Evolutionary conservation across 2,888 invertebrate genomes (phyloP).

Genomic region (Stenolophus ochropezus): DNA sequence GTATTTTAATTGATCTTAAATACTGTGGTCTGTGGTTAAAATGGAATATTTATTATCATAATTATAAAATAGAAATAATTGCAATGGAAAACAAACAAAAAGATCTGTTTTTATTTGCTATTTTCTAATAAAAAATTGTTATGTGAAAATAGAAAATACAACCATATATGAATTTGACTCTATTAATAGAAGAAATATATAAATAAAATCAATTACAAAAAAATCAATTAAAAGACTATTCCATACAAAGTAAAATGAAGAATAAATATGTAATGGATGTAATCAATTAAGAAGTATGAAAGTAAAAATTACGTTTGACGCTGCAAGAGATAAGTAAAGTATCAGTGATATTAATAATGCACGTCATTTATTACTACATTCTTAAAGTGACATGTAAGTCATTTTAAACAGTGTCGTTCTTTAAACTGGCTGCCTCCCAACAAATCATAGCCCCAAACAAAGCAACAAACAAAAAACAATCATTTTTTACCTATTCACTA

Average conservation of each 20-base stretch:
- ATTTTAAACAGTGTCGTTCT: not conserved
- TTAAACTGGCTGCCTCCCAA: not conserved
- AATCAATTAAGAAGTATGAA: not conserved
- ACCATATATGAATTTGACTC: no score
- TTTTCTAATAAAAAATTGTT: no score
- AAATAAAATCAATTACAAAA: no score
- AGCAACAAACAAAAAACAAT: slow-evolving; percentile 15
- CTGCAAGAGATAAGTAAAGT: not conserved
- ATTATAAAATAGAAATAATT: no score
- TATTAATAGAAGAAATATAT: no score
- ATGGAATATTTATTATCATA: no score
- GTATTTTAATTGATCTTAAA: no score
- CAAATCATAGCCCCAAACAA: slow-evolving; percentile 1
- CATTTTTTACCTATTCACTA: slow-evolving; percentile 1
- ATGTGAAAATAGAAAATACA: no score
- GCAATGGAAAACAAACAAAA: no score
- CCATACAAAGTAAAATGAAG: not conserved
- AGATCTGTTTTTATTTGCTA: no score
- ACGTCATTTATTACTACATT: not conserved
- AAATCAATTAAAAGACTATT: not conserved
- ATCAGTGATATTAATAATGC: not conserved
- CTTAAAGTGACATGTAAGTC: not conserved
- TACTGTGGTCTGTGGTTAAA: no score
- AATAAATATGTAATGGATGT: not conserved
- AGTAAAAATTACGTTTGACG: not conserved